phyloP scores from a whole-genome alignment of 1,140 invertebrate species.

The Zaprionus ghesquierei region DNA sequence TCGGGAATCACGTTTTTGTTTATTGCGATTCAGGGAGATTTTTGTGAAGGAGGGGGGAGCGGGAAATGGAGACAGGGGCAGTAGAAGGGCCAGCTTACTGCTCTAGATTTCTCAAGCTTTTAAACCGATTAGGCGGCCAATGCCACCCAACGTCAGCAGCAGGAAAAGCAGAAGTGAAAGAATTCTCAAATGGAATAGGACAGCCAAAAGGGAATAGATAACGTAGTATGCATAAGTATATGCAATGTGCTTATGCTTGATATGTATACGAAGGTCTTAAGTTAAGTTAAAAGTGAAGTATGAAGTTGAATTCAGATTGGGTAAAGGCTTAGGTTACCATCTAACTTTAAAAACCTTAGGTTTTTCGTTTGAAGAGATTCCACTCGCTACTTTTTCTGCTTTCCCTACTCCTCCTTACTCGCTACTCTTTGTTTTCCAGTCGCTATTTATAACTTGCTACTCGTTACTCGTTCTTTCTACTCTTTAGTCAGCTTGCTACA shows the following conservation, averaged over 20 bases:
- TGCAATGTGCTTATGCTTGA: background rate
- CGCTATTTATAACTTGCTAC: too few species aligned
- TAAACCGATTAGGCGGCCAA: constrained; percentile 55
- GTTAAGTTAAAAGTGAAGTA: background rate
- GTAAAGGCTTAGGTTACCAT: background rate
- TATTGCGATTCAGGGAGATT: constrained; percentile 28
- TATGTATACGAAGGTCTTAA: background rate
- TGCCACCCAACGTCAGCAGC: constrained; percentile 16
- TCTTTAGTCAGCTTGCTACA: too few species aligned
- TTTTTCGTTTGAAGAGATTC: background rate
- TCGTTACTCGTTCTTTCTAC: too few species aligned
- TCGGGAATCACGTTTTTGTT: constrained; percentile 64
- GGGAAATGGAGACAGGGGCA: background rate
- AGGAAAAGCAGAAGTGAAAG: background rate
- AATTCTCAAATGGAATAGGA: background rate
- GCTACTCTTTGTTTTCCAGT: too few species aligned
- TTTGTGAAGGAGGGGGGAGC: background rate
- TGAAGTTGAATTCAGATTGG: background rate
- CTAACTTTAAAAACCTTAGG: background rate
- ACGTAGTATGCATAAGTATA: background rate
- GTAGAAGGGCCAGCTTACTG: constrained; percentile 51
- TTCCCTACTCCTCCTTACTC: too few species aligned
- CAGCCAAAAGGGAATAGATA: constrained; percentile 7
- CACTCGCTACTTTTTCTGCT: too few species aligned
- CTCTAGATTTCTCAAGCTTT: constrained; percentile 33